phyloP scores from a whole-genome alignment of 2,113 vertebrate genomes.

The Hemichromis elongatus region DNA sequence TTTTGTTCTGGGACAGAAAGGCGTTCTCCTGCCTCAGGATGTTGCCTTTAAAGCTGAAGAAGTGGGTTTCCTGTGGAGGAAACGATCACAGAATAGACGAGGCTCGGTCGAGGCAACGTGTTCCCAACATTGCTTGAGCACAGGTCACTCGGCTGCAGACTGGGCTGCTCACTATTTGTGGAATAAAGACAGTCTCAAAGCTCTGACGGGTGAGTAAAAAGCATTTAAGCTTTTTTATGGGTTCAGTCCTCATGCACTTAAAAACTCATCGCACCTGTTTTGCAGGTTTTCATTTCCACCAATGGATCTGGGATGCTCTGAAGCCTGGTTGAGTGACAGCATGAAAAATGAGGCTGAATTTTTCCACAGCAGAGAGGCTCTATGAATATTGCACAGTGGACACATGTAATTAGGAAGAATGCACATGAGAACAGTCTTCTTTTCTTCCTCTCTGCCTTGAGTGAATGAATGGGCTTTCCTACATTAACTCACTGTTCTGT shows the following conservation, averaged over 20 bases:
- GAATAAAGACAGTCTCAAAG: not conserved
- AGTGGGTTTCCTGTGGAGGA: slow-evolving; percentile 75
- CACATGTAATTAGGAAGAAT: not conserved
- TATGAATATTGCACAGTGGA: slow-evolving; percentile 6
- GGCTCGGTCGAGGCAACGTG: slow-evolving; percentile 50
- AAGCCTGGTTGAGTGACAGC: not conserved
- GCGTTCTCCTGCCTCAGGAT: slow-evolving; percentile 72
- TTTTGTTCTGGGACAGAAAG: slow-evolving; percentile 72
- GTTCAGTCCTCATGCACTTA: not conserved
- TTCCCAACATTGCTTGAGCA: slow-evolving; percentile 45
- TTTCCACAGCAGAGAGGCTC: not conserved
- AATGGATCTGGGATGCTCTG: slow-evolving; percentile 21
- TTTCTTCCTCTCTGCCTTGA: not conserved
- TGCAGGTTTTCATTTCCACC: not conserved
- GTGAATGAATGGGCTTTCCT: not conserved
- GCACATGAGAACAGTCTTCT: not conserved
- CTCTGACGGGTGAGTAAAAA: slow-evolving; percentile 9
- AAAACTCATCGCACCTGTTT: not conserved
- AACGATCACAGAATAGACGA: slow-evolving; percentile 69
- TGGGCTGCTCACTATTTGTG: not conserved
- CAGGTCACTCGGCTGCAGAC: slow-evolving; percentile 34
- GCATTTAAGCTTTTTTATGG: not conserved
- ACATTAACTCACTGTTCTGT: not conserved
- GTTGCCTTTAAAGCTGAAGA: slow-evolving; percentile 74
- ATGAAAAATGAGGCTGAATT: not conserved